Percentiles rank a stretch among this genome's conserved stretches.
These are phyloP conservation scores for Rhagonycha lutea DNA, from an alignment of 2,888 invertebrate species.

Conservation along the genomic window DNA sequence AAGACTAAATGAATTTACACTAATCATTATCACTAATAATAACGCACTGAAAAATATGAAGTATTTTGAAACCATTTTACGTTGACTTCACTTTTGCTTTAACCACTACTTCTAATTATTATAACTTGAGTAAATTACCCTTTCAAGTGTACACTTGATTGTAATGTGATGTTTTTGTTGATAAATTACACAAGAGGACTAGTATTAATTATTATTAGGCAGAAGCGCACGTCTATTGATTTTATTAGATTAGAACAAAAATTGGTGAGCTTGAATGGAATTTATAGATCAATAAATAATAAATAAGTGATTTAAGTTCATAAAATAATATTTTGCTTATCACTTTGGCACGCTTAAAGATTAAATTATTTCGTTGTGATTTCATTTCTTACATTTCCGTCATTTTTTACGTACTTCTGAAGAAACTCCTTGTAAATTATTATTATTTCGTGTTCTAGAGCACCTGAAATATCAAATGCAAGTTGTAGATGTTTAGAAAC, in stretches of 20 bases:
- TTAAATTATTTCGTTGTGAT: background rate
- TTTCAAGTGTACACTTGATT: background rate
- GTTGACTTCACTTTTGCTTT: background rate
- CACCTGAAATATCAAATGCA: background rate
- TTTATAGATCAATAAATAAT: background rate
- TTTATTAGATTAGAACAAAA: background rate
- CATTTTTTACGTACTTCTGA: background rate
- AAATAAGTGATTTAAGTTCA: background rate
- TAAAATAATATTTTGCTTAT: background rate
- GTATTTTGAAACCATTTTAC: background rate
- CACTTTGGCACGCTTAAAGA: background rate
- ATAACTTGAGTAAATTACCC: background rate
- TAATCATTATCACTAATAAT: background rate
- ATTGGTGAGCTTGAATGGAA: background rate
- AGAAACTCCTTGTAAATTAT: background rate
- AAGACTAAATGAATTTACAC: background rate
- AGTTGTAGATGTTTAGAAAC: background rate
- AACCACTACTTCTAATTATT: background rate
- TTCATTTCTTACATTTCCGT: background rate
- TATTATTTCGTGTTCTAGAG: background rate
- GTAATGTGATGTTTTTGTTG: background rate
- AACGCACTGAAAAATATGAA: background rate
- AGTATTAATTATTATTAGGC: background rate
- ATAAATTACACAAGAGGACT: background rate
- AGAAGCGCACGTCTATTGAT: background rate